Conservation (phyloP, 2,888 invertebrate species). For the Bellardia pandia region DNA sequence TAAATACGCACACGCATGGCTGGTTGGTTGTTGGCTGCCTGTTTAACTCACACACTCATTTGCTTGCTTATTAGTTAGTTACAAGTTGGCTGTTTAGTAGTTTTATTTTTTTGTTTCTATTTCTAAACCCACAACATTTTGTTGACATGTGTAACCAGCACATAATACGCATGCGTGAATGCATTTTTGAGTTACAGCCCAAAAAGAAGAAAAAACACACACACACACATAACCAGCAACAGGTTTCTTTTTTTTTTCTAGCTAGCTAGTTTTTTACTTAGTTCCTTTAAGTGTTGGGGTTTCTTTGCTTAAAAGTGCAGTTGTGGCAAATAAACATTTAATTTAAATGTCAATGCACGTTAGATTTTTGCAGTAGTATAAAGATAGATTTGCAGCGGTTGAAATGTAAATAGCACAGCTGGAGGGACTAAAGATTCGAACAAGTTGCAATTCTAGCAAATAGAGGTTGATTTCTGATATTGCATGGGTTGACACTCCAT, state of each 20-base stretch:
- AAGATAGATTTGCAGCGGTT: conserved; percentile 16
- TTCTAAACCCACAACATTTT: conserved; percentile 40
- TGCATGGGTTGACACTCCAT: too few species aligned
- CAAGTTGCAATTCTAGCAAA: too few species aligned
- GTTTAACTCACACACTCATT: not conserved
- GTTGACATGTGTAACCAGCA: conserved; percentile 58
- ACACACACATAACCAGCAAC: not conserved
- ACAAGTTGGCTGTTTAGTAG: not conserved
- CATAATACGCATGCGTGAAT: conserved; percentile 68
- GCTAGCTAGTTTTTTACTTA: not conserved
- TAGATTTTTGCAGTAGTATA: conserved; percentile 34
- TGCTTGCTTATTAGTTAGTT: conserved; percentile 8
- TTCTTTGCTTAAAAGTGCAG: not conserved
- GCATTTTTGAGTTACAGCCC: conserved; percentile 47
- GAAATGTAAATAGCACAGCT: not conserved
- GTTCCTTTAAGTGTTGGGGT: conserved; percentile 37
- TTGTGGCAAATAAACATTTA: conserved; percentile 28
- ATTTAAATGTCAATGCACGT: conserved; percentile 62
- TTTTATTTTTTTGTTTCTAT: not conserved
- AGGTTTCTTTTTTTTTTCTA: conserved; percentile 8
- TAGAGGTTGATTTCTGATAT: too few species aligned
- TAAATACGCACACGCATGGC: conserved; percentile 37
- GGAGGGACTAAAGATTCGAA: too few species aligned
- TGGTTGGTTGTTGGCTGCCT: not conserved
- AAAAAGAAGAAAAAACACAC: not conserved